Percentiles rank a stretch among this genome's conserved stretches.
phyloP scores from a whole-genome alignment of 2,113 vertebrate species.

The Sialia sialis region DNA sequence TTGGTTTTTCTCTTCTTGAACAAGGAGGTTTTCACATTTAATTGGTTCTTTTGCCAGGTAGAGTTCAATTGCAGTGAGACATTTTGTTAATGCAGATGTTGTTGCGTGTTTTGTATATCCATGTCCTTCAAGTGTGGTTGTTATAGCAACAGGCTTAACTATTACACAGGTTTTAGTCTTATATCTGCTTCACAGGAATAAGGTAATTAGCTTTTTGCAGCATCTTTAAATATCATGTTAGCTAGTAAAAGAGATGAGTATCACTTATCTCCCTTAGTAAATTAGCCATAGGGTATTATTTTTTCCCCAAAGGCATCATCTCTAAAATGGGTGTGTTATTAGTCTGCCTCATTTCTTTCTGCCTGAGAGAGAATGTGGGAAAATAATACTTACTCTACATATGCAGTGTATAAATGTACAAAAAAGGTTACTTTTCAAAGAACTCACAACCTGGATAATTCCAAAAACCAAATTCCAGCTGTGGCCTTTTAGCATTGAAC shows the following conservation, averaged over 20 bases:
- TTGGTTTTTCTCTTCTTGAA: background rate
- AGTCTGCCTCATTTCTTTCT: conserved; percentile 6
- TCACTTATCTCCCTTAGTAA: background rate
- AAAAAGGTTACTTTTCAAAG: background rate
- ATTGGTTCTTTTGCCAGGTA: background rate
- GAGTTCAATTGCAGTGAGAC: background rate
- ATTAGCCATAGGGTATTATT: background rate
- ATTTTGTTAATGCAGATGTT: conserved; percentile 33
- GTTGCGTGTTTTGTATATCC: background rate
- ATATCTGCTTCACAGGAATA: background rate
- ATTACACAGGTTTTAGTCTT: conserved; percentile 27
- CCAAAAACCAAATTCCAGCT: background rate
- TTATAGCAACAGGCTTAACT: conserved; percentile 68
- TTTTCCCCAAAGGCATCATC: background rate
- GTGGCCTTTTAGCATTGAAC: background rate
- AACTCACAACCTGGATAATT: background rate
- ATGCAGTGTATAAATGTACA: background rate
- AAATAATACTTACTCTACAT: background rate
- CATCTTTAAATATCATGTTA: conserved; percentile 12
- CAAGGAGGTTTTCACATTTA: background rate
- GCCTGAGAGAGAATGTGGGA: background rate
- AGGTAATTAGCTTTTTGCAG: conserved; percentile 42
- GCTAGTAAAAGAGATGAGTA: background rate
- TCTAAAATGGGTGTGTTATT: background rate
- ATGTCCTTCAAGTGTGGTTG: conserved; percentile 55